Conservation (phyloP, 2,888 invertebrate genomes). For the Acleris cristana region DNA sequence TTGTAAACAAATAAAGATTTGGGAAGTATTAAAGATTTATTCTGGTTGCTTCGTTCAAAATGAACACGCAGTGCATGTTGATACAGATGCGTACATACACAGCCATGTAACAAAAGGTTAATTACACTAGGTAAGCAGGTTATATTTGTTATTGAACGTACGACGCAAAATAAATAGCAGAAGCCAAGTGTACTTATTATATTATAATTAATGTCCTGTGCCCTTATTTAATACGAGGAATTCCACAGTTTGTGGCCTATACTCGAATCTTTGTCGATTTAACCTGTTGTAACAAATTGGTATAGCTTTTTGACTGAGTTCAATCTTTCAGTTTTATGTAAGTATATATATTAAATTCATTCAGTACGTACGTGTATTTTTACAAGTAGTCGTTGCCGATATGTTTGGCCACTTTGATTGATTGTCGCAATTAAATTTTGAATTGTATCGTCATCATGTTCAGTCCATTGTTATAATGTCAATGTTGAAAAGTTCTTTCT, state of each 20-base stretch:
- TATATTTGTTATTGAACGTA: not conserved
- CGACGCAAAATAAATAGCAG: not conserved
- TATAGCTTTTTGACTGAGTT: too few species aligned
- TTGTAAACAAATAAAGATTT: too few species aligned
- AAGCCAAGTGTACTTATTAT: too few species aligned
- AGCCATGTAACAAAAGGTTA: not conserved
- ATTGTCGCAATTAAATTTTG: not conserved
- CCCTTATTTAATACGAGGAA: too few species aligned
- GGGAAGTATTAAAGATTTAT: too few species aligned
- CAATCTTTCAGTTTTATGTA: too few species aligned
- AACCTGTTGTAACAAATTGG: too few species aligned
- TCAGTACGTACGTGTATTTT: not conserved
- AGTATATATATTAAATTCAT: too few species aligned
- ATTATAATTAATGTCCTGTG: too few species aligned
- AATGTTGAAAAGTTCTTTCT: not conserved
- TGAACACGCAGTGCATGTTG: not conserved
- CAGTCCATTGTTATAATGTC: constrained; percentile 1
- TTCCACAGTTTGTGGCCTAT: too few species aligned
- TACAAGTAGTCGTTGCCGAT: not conserved
- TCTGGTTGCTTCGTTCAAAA: not conserved
- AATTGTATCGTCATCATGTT: not conserved
- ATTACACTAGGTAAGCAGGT: not conserved
- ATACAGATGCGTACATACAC: not conserved
- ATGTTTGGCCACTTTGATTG: not conserved
- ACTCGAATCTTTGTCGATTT: too few species aligned